A percentile compares a stretch with the other conserved stretches of the same genome.
These are phyloP conservation scores for Mesochorus sp. DNA, from an alignment of 2,888 invertebrate species.

Conservation along the genomic window DNA sequence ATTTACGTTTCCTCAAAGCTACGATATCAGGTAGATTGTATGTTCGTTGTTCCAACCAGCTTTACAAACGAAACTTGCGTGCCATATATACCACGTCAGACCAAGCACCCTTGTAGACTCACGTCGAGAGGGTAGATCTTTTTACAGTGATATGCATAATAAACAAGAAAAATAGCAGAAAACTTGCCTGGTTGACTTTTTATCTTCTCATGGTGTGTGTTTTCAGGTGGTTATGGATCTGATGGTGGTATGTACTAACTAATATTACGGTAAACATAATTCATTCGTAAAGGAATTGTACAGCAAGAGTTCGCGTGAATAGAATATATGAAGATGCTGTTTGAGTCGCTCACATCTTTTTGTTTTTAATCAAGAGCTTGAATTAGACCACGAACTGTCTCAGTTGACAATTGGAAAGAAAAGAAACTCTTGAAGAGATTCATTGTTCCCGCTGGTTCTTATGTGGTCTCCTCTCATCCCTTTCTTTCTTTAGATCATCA, in stretches of 20 bases:
- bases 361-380: conserved; percentile 9
- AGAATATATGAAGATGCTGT: no score
- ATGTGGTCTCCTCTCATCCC: neutral
- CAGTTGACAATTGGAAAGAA: neutral
- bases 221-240: no score
- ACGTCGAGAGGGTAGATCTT: conserved; percentile 9
- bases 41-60: conserved; percentile 7
- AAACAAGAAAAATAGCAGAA: neutral
- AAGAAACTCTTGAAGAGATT: neutral
- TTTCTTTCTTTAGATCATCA: neutral
- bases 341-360: neutral
- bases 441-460: neutral
- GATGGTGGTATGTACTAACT: no score
- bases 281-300: no score
- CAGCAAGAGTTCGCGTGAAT: no score
- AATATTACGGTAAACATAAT: no score
- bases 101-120: neutral
- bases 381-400: neutral
- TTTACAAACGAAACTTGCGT: conserved; percentile 15
- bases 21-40: neutral
- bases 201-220: neutral
- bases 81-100: neutral
- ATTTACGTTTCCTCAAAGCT: conserved; percentile 9
- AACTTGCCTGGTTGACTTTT: neutral
- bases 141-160: neutral